Percentiles rank a stretch among this genome's conserved stretches.
These are phyloP conservation scores for Eolophus roseicapilla DNA, from an alignment of 2,113 vertebrate genomes.

Conservation along the genomic window DNA sequence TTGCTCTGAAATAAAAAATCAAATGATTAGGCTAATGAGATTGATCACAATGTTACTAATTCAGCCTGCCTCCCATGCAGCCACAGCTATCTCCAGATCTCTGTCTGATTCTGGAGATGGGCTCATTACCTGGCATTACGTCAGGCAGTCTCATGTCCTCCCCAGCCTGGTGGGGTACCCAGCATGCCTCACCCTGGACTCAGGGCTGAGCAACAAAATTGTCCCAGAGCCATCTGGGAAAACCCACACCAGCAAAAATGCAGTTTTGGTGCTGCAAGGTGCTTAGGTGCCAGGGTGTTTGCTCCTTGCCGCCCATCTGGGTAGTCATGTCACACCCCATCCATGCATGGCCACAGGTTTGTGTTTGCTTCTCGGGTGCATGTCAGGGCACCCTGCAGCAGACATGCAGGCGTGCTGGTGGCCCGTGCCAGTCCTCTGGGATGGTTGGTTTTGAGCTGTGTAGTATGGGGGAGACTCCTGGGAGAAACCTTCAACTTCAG, in stretches of 20 bases:
- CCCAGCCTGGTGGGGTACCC: background rate
- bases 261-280: fast-evolving
- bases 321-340: fast-evolving
- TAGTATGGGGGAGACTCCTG: background rate
- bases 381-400: background rate
- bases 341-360: background rate
- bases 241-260: background rate
- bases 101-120: background rate
- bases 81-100: background rate
- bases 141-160: background rate
- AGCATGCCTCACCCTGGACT: background rate
- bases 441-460: background rate
- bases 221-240: background rate
- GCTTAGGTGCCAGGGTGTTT: fast-evolving
- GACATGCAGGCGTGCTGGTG: background rate
- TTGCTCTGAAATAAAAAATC: background rate
- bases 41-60: background rate
- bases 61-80: background rate
- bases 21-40: background rate
- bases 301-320: background rate
- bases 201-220: background rate
- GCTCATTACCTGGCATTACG: background rate
- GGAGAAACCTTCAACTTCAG: background rate
- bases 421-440: background rate
- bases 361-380: background rate